Conservation (phyloP, 2,888 invertebrate species). For the Cryptocephalus moraei region DNA sequence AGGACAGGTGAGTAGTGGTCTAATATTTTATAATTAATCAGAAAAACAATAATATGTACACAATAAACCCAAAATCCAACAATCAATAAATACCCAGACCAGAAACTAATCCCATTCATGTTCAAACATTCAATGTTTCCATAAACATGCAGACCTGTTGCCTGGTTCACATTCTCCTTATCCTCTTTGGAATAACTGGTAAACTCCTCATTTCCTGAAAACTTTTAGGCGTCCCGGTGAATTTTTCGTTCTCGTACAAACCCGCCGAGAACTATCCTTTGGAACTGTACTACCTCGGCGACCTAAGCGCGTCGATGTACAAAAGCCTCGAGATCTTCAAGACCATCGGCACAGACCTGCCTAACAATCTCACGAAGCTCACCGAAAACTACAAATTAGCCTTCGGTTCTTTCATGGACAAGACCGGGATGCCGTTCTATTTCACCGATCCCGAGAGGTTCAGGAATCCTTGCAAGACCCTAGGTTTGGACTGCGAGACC, state of each 20-base stretch:
- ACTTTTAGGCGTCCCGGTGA: constrained; percentile 35
- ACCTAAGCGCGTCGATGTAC: constrained; percentile 81
- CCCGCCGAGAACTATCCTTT: constrained; percentile 78
- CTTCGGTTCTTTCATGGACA: constrained; percentile 71
- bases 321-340: constrained; percentile 75
- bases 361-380: constrained; percentile 48
- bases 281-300: constrained; percentile 86
- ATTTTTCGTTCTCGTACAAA: constrained; percentile 54
- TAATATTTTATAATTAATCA: background rate
- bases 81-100: background rate
- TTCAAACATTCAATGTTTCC: too few species aligned
- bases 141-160: too few species aligned
- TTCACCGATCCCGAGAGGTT: constrained; percentile 37
- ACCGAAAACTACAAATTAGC: constrained; percentile 66
- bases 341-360: constrained; percentile 50
- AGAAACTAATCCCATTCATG: too few species aligned
- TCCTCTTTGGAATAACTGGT: too few species aligned
- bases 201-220: background rate
- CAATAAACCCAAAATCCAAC: background rate
- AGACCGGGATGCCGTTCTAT: constrained; percentile 64
- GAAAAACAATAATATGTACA: background rate
- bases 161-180: too few species aligned
- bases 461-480: constrained; percentile 53
- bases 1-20: constrained; percentile 52
- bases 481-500: constrained; percentile 52